Evolutionary conservation across 2,888 invertebrate species (phyloP), one percentile per base, ranked within the genome.

Genomic region (Caenorhabditis becei): DNA sequence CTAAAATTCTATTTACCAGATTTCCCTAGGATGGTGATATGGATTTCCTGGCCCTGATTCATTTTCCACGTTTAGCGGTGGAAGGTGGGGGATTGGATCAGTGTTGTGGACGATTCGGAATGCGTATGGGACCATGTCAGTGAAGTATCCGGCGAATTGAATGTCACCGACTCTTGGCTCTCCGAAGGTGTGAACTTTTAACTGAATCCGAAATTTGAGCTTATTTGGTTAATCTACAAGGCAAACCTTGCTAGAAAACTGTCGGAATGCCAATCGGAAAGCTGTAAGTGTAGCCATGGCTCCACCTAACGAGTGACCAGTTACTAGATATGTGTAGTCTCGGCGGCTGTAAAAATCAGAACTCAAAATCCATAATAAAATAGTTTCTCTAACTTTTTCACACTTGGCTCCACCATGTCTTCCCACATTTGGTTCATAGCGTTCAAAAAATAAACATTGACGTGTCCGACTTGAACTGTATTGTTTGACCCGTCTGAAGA

Each of bases 231-330:
- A n/a, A n/a, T n/a, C n/a, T n/a, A n/a, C n/a, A n/a, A n/a, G n/a
- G 11, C 8, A 7, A 16, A 77, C 71, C 23, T 66, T 71, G 24
- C 14, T 61, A n/a, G 75, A 78, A 67, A 66, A 67, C n/a, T 65
- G 44, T 51, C 83, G 24, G 54, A 80, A 80, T 0, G 82, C 54
- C 4, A 85, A 63, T 7, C 83, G 44, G 56, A 81, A 83, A 0
- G 85, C 85, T 5, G 83, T 83, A 11, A 85, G 37, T 5, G 85
- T 79, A 0, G 85, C 85, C 80, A 85, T 75, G 0, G 85, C 85
- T 28, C 85, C 85, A 10, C 85, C 85, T 3, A 85, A 56, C 10
- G 85, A 85, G 59, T 85, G 85, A 1, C 85, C 85, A 10, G 85
- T 85, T 7, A 85, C 53, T 3, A 80, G 51, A 59, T 62, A 85